Conservation (phyloP, 1,140 invertebrate species). For the Ips typographus region DNA sequence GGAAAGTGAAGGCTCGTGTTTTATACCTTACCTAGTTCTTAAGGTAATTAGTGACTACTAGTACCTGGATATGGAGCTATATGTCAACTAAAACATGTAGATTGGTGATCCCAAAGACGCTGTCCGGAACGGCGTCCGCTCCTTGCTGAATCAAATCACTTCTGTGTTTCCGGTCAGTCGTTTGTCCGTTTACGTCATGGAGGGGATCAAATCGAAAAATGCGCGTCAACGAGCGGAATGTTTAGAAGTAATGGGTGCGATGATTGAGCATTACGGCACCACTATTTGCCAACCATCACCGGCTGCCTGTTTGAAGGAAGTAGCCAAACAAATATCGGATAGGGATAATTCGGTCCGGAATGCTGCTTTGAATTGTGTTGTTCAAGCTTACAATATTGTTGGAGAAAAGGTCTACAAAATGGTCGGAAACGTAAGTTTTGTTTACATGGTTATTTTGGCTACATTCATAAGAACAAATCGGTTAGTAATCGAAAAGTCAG, state of each 20-base stretch:
- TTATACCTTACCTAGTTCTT: slow-evolving; percentile 78
- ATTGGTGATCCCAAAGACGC: slow-evolving; percentile 96
- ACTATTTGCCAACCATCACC: slow-evolving; percentile 80
- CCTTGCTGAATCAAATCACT: slow-evolving; percentile 82
- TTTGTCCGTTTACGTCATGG: slow-evolving; percentile 86
- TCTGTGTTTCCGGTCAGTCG: slow-evolving; percentile 87
- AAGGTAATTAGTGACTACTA: slow-evolving; percentile 36
- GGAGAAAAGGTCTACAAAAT: slow-evolving; percentile 91
- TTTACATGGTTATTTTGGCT: neutral
- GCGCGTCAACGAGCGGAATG: slow-evolving; percentile 94
- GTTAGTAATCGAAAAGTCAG: too few species aligned
- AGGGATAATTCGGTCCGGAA: slow-evolving; percentile 94
- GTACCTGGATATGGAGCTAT: neutral
- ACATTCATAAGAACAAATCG: too few species aligned
- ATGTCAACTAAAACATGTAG: slow-evolving; percentile 52
- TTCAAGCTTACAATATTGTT: slow-evolving; percentile 86
- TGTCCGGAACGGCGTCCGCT: slow-evolving; percentile 83
- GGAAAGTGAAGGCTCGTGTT: slow-evolving; percentile 89
- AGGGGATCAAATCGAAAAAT: slow-evolving; percentile 96
- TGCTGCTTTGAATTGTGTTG: slow-evolving; percentile 92
- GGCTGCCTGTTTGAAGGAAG: slow-evolving; percentile 80
- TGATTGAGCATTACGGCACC: slow-evolving; percentile 75
- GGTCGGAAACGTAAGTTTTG: slow-evolving; percentile 75
- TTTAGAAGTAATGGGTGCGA: slow-evolving; percentile 83
- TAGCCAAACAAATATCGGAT: slow-evolving; percentile 93